These are phyloP conservation scores for Otus sunia DNA, from an alignment of 2,113 vertebrate genomes.

Conservation along the genomic window DNA sequence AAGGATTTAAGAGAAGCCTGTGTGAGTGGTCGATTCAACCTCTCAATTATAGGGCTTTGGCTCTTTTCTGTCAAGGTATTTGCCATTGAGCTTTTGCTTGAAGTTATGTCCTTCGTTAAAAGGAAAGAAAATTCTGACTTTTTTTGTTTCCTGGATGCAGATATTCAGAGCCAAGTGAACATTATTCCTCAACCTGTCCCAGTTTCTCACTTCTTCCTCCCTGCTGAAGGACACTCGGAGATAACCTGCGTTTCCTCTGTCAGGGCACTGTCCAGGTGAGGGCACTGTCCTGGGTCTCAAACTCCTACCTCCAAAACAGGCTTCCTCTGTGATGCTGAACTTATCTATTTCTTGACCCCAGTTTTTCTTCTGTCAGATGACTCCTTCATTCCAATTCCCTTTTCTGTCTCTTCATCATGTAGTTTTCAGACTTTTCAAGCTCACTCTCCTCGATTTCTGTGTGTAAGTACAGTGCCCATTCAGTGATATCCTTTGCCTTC, in stretches of 20 bases:
- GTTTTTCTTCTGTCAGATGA: background rate
- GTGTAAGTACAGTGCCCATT: fast-evolving
- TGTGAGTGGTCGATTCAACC: background rate
- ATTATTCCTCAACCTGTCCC: background rate
- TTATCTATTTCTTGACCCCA: background rate
- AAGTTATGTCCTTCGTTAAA: background rate
- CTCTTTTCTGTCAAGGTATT: background rate
- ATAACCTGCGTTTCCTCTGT: background rate
- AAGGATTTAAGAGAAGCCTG: background rate
- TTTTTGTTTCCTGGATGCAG: background rate
- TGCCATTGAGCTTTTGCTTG: background rate
- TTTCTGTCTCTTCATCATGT: background rate
- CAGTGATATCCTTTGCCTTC: background rate
- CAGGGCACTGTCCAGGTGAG: background rate
- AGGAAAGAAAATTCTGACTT: background rate
- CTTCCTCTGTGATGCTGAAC: background rate
- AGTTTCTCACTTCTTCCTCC: background rate
- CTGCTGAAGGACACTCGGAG: background rate
- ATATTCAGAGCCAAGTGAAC: background rate
- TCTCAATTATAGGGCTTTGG: background rate
- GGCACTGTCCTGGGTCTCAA: background rate
- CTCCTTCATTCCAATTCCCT: background rate
- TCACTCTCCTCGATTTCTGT: background rate
- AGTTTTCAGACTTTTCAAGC: background rate
- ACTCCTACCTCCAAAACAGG: background rate